Evolutionary conservation across 2,888 invertebrate species (phyloP).

Genomic region (Pheosia gnoma): DNA sequence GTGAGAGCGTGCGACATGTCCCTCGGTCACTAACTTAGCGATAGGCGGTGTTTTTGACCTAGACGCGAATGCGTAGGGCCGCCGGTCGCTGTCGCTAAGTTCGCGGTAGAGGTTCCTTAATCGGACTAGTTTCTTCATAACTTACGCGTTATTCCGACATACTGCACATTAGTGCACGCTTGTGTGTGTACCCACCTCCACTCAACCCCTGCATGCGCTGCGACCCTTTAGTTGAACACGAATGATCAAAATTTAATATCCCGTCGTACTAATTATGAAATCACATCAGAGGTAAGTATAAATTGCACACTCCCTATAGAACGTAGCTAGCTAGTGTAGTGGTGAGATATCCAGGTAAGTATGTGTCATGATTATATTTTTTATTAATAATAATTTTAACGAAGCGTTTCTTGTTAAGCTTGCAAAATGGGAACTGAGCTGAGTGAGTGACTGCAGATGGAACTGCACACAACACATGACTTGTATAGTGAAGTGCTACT

Average conservation of each 20-base stretch:
- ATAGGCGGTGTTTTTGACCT: background rate
- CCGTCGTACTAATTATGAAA: constrained; percentile 46
- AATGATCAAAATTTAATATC: background rate
- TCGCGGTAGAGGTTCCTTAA: too few species aligned
- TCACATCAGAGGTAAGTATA: constrained; percentile 55
- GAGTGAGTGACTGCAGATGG: constrained; percentile 66
- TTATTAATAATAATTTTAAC: constrained; percentile 45
- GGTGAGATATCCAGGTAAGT: constrained; percentile 48
- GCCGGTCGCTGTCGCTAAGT: too few species aligned
- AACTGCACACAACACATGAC: constrained; percentile 48
- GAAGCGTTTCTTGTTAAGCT: constrained; percentile 73
- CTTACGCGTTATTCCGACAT: too few species aligned
- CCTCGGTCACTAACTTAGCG: background rate
- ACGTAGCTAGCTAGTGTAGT: constrained; percentile 17
- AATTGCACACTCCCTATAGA: constrained; percentile 18
- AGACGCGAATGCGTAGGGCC: background rate
- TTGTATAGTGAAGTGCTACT: constrained; percentile 63
- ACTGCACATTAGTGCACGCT: too few species aligned
- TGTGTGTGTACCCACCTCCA: background rate
- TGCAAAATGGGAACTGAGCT: constrained; percentile 75
- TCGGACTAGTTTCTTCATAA: too few species aligned
- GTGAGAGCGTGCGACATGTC: background rate
- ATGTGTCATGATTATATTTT: constrained; percentile 33
- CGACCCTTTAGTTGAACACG: background rate
- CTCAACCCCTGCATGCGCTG: constrained; percentile 1